These are phyloP conservation scores for Drosophila mayaguana DNA, from an alignment of 2,888 invertebrate species.

Conservation along the genomic window DNA sequence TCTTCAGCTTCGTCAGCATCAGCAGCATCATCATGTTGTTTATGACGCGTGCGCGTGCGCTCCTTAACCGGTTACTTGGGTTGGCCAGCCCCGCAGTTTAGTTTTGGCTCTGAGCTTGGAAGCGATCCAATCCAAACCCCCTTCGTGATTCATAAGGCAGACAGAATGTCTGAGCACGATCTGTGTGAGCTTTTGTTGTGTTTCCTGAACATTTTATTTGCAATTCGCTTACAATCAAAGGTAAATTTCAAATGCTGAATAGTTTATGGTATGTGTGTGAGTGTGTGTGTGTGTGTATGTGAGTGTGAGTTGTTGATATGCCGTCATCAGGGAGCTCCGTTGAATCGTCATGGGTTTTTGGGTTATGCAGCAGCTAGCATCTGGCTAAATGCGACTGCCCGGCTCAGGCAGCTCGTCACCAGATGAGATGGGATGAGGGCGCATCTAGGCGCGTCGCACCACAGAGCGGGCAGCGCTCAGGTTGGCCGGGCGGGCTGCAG, in stretches of 20 bases:
- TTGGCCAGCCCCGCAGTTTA: neutral
- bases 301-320: constrained; percentile 22
- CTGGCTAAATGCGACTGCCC: constrained; percentile 40
- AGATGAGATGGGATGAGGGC: constrained; percentile 29
- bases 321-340: constrained; percentile 39
- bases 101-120: constrained; percentile 16
- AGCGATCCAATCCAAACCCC: constrained; percentile 17
- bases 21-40: constrained; percentile 37
- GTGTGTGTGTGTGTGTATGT: constrained; percentile 12
- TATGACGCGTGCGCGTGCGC: constrained; percentile 46
- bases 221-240: constrained; percentile 45
- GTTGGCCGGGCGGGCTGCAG: constrained; percentile 66
- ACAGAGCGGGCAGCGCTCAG: constrained; percentile 48
- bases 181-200: constrained; percentile 40
- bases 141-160: constrained; percentile 45
- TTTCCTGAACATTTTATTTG: constrained; percentile 59
- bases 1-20: constrained; percentile 20
- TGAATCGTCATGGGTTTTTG: constrained; percentile 55
- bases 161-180: constrained; percentile 38
- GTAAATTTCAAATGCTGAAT: constrained; percentile 25
- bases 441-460: constrained; percentile 47
- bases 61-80: constrained; percentile 54
- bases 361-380: constrained; percentile 28
- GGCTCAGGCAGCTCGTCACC: constrained; percentile 28
- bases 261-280: constrained; percentile 13